Evolutionary conservation across 2,113 vertebrate genomes (phyloP).

Genomic region (Cyprinus carpio): DNA sequence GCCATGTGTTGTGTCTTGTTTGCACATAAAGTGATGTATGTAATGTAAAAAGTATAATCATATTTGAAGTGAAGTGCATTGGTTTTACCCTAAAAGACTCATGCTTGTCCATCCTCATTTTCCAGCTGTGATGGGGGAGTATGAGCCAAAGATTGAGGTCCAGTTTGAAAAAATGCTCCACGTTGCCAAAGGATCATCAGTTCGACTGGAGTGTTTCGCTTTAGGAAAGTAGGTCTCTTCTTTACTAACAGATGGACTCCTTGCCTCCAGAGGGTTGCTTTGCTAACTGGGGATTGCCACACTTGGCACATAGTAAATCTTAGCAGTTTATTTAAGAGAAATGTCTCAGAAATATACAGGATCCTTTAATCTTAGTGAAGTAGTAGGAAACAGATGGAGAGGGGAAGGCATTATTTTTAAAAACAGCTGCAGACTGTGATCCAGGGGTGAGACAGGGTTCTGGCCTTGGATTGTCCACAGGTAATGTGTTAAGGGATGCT

Average conservation of each 20-base stretch:
- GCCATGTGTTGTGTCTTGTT: constrained; percentile 18
- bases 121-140: constrained; percentile 89
- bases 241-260: constrained; percentile 49
- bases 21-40: not conserved
- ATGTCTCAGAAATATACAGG: constrained; percentile 41
- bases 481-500: constrained; percentile 34
- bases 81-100: constrained; percentile 41
- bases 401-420: constrained; percentile 20
- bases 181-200: constrained; percentile 81
- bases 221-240: constrained; percentile 88
- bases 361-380: constrained; percentile 47
- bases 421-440: constrained; percentile 41
- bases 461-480: constrained; percentile 42
- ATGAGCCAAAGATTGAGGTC: constrained; percentile 92
- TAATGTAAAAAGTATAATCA: not conserved
- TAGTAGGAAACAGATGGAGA: not conserved
- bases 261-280: constrained; percentile 44
- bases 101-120: constrained; percentile 41
- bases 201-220: constrained; percentile 89
- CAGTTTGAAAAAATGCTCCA: constrained; percentile 79
- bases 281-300: constrained; percentile 26
- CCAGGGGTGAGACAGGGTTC: constrained; percentile 17
- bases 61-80: not conserved
- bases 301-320: constrained; percentile 51
- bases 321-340: constrained; percentile 50